phyloP scores from a whole-genome alignment of 2,888 invertebrate species.

The Phymatocera aterrima region DNA sequence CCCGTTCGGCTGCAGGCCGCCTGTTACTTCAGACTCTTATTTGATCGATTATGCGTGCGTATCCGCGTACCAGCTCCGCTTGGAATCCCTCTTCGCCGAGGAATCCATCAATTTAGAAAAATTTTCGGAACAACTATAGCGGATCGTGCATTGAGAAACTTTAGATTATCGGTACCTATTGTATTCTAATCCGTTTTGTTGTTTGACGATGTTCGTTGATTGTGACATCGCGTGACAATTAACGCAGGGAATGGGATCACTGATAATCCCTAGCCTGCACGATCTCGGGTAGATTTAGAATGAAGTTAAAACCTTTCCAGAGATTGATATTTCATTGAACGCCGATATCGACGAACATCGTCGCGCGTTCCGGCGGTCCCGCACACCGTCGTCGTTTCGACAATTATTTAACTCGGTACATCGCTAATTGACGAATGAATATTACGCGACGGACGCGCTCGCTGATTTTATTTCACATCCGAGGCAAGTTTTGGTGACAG shows the following conservation, averaged over 20 bases:
- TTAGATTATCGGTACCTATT: background rate
- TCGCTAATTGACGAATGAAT: constrained; percentile 31
- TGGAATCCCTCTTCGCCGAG: background rate
- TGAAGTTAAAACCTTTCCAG: background rate
- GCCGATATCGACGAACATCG: background rate
- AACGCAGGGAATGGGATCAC: background rate
- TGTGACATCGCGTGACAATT: constrained; percentile 15
- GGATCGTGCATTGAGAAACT: background rate
- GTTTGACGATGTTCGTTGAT: background rate
- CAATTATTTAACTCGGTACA: constrained; percentile 21
- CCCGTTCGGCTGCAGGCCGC: background rate
- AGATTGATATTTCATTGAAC: constrained; percentile 20
- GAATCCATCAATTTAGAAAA: background rate
- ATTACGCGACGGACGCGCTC: constrained; percentile 12
- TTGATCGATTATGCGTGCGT: background rate
- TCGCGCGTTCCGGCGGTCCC: background rate
- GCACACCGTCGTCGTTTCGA: background rate
- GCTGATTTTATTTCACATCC: background rate
- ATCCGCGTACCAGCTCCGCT: background rate
- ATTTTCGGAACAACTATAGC: background rate
- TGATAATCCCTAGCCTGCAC: background rate
- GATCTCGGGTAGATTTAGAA: background rate
- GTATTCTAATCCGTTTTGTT: background rate
- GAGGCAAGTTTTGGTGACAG: constrained; percentile 54
- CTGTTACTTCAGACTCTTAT: background rate